phyloP scores from a whole-genome alignment of 2,113 vertebrate genomes.

The Gila orcuttii region DNA sequence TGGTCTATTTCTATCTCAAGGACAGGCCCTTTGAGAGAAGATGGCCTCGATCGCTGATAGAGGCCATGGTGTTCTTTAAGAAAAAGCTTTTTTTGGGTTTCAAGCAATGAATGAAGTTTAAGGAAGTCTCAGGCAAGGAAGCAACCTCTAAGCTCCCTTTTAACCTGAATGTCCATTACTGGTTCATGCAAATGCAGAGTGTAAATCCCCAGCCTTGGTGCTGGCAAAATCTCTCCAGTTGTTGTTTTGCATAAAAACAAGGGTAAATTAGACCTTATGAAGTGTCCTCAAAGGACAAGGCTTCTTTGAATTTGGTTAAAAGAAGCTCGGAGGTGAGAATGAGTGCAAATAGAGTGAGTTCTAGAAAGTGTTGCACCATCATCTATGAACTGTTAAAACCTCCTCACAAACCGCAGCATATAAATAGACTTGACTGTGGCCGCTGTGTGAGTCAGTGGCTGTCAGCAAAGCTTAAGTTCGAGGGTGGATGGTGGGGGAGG shows the following conservation, averaged over 20 bases:
- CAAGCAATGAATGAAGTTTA: not conserved
- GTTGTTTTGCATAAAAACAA: conserved; percentile 2
- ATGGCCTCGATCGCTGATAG: conserved; percentile 35
- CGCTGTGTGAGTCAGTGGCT: conserved; percentile 27
- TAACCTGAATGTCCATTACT: conserved; percentile 9
- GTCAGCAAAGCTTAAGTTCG: conserved; percentile 28
- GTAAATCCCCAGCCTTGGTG: conserved; percentile 1
- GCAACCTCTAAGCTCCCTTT: conserved; percentile 20
- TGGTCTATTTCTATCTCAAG: conserved; percentile 38
- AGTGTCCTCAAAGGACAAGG: not conserved
- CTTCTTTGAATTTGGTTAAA: not conserved
- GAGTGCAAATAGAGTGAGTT: not conserved
- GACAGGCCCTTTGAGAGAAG: conserved; percentile 30
- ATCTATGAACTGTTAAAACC: not conserved
- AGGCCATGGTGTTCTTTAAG: conserved; percentile 29
- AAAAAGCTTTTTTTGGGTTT: conserved; percentile 22
- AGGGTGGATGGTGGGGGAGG: not conserved
- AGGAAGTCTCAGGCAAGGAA: not conserved
- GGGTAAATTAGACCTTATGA: not conserved
- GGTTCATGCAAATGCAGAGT: not conserved
- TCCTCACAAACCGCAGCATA: not conserved
- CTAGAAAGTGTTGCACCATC: not conserved
- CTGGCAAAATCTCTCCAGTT: not conserved
- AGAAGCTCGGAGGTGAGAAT: not conserved
- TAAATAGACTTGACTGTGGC: conserved; percentile 18